phyloP scores from a whole-genome alignment of 2,113 vertebrate species.

The Pelmatolapia mariae region DNA sequence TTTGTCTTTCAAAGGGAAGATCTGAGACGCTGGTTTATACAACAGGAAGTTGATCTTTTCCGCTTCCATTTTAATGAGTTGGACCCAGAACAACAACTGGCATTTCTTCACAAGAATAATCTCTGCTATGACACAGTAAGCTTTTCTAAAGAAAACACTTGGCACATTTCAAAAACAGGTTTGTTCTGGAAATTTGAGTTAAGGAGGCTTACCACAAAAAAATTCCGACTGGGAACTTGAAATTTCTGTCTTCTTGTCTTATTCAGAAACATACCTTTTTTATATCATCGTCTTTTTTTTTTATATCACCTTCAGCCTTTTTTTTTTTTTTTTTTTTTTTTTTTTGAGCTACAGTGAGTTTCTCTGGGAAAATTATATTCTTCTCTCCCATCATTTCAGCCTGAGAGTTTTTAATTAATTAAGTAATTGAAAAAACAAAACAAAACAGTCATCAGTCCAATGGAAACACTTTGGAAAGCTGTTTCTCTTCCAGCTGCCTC shows the following conservation, averaged over 20 bases:
- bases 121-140: constrained; percentile 87
- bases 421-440: too few species aligned
- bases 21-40: constrained; percentile 95
- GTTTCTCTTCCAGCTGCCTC: too few species aligned
- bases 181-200: neutral
- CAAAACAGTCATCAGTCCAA: too few species aligned
- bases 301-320: neutral
- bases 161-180: neutral
- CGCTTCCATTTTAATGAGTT: constrained; percentile 84
- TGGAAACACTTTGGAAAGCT: too few species aligned
- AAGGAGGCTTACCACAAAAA: neutral
- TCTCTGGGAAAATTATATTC: too few species aligned
- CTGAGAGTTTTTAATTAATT: too few species aligned
- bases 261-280: too few species aligned
- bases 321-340: too few species aligned
- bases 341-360: too few species aligned
- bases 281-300: too few species aligned
- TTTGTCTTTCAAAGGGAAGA: constrained; percentile 79
- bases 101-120: constrained; percentile 82
- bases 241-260: neutral
- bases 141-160: neutral
- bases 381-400: too few species aligned
- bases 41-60: constrained; percentile 96
- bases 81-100: constrained; percentile 59
- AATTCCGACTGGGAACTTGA: neutral